Evolutionary conservation across 2,888 invertebrate genomes (phyloP).

Genomic region (Archips xylosteana): DNA sequence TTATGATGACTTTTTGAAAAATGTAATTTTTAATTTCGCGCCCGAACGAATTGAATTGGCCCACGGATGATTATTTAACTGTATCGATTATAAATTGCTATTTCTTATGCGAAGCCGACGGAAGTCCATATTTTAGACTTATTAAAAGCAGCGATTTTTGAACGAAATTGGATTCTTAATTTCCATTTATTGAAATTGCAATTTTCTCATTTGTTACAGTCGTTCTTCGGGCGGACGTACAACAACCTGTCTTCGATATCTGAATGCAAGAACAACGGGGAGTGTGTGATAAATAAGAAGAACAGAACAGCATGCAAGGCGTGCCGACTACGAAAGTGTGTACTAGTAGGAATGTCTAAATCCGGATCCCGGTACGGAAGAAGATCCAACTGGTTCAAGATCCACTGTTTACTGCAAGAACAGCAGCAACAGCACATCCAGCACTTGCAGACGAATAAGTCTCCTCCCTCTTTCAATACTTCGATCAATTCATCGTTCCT

Average conservation of each 20-base stretch:
- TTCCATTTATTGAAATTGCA: slow-evolving; percentile 62
- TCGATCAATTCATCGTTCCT: slow-evolving; percentile 74
- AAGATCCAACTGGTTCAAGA: slow-evolving; percentile 97
- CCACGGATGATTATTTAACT: slow-evolving; percentile 76
- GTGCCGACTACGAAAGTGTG: slow-evolving; percentile 94
- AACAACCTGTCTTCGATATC: slow-evolving; percentile 95
- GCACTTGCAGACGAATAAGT: slow-evolving; percentile 76
- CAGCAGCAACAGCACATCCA: slow-evolving; percentile 88
- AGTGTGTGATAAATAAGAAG: slow-evolving; percentile 96
- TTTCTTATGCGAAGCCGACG: slow-evolving; percentile 77
- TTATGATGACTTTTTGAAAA: slow-evolving; percentile 85
- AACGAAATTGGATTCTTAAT: slow-evolving; percentile 66
- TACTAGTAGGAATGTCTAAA: slow-evolving; percentile 96
- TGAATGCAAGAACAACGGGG: slow-evolving; percentile 96
- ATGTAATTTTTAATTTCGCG: slow-evolving; percentile 81
- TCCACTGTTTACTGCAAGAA: slow-evolving; percentile 94
- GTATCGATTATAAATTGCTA: slow-evolving; percentile 81
- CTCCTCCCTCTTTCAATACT: slow-evolving; percentile 76
- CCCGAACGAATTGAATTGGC: slow-evolving; percentile 68
- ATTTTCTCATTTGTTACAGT: slow-evolving; percentile 88
- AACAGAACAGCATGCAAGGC: slow-evolving; percentile 97
- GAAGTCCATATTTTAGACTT: slow-evolving; percentile 82
- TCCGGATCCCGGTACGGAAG: slow-evolving; percentile 96
- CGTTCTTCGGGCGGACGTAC: slow-evolving; percentile 96
- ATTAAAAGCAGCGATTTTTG: slow-evolving; percentile 69